Evolutionary conservation across 2,888 invertebrate genomes (phyloP).

Genomic region (Trachelus tabidus): DNA sequence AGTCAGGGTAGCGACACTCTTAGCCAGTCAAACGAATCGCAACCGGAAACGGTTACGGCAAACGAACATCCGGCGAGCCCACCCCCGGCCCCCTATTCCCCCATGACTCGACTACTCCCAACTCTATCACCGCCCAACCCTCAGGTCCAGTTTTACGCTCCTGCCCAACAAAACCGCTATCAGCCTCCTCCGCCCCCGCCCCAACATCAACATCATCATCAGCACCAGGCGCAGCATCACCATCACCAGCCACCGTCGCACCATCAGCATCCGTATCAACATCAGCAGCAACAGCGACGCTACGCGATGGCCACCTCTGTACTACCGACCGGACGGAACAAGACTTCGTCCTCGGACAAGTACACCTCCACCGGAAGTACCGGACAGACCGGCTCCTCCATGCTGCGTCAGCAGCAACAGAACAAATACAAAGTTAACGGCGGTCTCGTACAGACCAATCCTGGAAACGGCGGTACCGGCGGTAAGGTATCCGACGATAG

Average conservation of each 20-base stretch:
- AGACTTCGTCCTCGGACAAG: slow-evolving; percentile 35
- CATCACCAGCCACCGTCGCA: slow-evolving; percentile 35
- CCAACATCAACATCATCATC: slow-evolving; percentile 35
- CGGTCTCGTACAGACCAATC: slow-evolving; percentile 37
- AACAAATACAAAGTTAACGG: slow-evolving; percentile 58
- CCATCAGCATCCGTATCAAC: slow-evolving; percentile 28
- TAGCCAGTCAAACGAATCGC: neutral
- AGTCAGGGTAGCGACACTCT: neutral
- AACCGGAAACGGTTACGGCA: neutral
- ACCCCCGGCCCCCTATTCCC: slow-evolving; percentile 53
- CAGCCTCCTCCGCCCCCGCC: slow-evolving; percentile 42
- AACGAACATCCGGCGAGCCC: slow-evolving; percentile 48
- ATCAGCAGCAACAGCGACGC: slow-evolving; percentile 23
- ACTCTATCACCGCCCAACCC: slow-evolving; percentile 56
- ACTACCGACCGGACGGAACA: slow-evolving; percentile 13
- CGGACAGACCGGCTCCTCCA: slow-evolving; percentile 32
- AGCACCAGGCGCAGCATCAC: slow-evolving; percentile 39
- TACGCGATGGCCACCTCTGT: slow-evolving; percentile 31
- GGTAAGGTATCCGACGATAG: slow-evolving; percentile 47
- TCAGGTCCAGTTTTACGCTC: slow-evolving; percentile 59
- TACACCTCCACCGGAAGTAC: slow-evolving; percentile 29
- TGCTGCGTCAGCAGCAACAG: slow-evolving; percentile 35
- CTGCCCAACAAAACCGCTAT: slow-evolving; percentile 45
- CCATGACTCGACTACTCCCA: slow-evolving; percentile 56
- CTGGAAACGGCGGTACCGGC: slow-evolving; percentile 15